Base-by-base conservation (phyloP, 2,888 invertebrate species). In the Sycophila texana region DNA sequence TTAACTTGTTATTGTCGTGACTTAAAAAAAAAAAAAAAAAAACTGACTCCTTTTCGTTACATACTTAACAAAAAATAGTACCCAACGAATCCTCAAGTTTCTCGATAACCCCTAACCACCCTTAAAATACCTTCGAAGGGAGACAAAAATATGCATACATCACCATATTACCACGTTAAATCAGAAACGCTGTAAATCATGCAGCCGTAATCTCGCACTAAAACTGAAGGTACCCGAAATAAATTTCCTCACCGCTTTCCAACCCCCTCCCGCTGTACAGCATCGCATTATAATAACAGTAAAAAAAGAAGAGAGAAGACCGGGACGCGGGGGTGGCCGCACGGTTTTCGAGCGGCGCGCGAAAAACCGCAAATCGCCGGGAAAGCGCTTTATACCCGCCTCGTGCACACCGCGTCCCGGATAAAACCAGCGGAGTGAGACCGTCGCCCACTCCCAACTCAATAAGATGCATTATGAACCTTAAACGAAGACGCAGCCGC, bases 401-500 rank as follows among this genome's bases (percentile, higher is more conserved):
- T n/a, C 12, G n/a, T 10, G 47, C 30, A 26, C 63, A 13, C 12
- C 63, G 16, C 20, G 18, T 7, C 4, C 10, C 13, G 57, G 71
- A 71, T 68, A 71, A 70, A 71, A n/a, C 76, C 66, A 53, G 18
- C 61, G 20, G 51, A 12, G 16, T 20, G 18, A 7, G 53, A 4
- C 16, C 14, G 10, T 53, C 3, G n/a, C 16, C 53, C n/a, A 13
- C 16, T 14, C 2, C n/a, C 39, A 61, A 55, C 65, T 47, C 65
- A 77, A 71, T 73, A 71, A 73, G 77, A 60, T 55, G 77, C 77
- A 61, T 73, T 67, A 67, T 67, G 66, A 72, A 72, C 66, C 26
- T 72, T 67, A 57, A 77, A 66, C 66, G 68, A 55, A 4, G 14
- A 5, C 55, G 57, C 22, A 47, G 53, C n/a, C 53, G 16, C 65